Evolutionary conservation across 2,797 vertebrate species (phyloP).

Genomic region (Eospalax fontanierii): DNA sequence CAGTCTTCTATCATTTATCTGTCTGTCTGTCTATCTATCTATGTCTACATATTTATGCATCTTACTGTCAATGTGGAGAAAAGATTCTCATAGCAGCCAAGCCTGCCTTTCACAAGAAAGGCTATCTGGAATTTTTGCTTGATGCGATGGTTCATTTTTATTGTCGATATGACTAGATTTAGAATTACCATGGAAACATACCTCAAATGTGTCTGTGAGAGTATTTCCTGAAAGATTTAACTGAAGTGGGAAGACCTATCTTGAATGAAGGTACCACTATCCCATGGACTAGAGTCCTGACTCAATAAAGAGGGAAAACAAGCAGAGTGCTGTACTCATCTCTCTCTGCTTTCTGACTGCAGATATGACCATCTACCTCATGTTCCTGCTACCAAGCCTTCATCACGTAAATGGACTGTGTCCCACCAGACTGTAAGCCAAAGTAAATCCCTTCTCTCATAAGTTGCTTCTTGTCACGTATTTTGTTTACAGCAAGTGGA

Average conservation of each 20-base stretch:
- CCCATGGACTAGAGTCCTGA: background rate
- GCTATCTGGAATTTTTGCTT: background rate
- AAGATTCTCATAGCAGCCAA: background rate
- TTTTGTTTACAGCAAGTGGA: background rate
- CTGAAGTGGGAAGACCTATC: background rate
- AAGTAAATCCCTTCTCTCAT: background rate
- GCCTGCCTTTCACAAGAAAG: background rate
- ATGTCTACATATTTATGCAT: background rate
- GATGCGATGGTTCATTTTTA: background rate
- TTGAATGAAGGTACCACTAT: background rate
- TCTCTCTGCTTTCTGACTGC: background rate
- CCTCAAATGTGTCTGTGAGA: background rate
- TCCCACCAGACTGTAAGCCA: background rate
- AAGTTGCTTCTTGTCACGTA: background rate
- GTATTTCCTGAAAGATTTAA: background rate
- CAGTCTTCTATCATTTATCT: too few relatives aligned
- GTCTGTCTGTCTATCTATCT: background rate
- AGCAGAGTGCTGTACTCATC: background rate
- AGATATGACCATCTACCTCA: background rate
- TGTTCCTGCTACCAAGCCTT: background rate
- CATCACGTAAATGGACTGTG: background rate
- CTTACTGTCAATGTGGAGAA: background rate
- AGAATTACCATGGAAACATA: background rate
- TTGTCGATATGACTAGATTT: background rate
- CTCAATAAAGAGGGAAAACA: background rate